A percentile compares a stretch with the other conserved stretches of the same genome.
Evolutionary conservation across 1,140 invertebrate genomes (phyloP).

Genomic region (Nixonia krombeini): DNA sequence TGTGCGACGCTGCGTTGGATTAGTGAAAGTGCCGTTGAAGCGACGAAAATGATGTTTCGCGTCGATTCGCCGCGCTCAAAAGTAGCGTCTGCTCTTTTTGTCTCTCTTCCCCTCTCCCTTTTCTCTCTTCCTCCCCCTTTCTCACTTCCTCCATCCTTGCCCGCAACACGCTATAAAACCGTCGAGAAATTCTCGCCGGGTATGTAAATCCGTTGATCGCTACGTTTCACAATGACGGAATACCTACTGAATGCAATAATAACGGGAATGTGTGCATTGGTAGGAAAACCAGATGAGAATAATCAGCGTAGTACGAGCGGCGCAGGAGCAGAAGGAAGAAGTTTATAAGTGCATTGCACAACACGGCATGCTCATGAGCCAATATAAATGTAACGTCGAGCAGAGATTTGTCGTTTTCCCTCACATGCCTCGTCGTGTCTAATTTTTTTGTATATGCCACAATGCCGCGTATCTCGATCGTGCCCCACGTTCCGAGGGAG

Average conservation of each 20-base stretch:
- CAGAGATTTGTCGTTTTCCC: slow-evolving; percentile 39
- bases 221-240: no score
- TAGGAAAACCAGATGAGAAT: slow-evolving; percentile 12
- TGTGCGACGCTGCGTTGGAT: slow-evolving; percentile 40
- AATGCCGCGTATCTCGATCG: slow-evolving; percentile 46
- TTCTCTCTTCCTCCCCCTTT: no score
- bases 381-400: slow-evolving; percentile 40
- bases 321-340: slow-evolving; percentile 10
- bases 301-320: no score
- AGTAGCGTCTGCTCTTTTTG: no score
- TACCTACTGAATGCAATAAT: no score
- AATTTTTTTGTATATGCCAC: slow-evolving; percentile 46
- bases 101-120: no score
- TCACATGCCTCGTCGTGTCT: slow-evolving; percentile 38
- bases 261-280: slow-evolving; percentile 5
- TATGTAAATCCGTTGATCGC: no score
- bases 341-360: slow-evolving; percentile 29
- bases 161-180: no score
- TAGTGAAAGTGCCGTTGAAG: slow-evolving; percentile 16
- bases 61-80: no score
- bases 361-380: slow-evolving; percentile 33
- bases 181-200: no score
- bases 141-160: no score
- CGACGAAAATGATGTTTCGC: no score
- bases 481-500: slow-evolving; percentile 40